Conservation (phyloP, 2,113 vertebrate genomes). For the Salvelinus namaycush region DNA sequence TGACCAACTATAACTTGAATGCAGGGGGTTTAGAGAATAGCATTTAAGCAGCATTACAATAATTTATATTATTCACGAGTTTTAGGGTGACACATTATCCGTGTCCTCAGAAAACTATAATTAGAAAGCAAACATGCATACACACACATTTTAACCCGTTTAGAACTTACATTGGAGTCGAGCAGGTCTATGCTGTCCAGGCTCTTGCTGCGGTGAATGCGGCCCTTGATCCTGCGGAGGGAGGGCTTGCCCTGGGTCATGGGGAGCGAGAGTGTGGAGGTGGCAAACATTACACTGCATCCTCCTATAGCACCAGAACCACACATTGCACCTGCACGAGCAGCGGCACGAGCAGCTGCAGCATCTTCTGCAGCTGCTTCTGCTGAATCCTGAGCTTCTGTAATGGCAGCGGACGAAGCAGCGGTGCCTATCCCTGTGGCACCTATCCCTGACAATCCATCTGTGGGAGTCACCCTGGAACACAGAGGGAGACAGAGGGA, state of each 20-base stretch:
- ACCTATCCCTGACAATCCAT: constrained; percentile 31
- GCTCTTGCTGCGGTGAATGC: constrained; percentile 95
- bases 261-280: constrained; percentile 75
- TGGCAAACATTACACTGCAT: constrained; percentile 72
- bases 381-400: no score
- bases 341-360: constrained; percentile 11
- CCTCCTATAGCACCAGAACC: constrained; percentile 75
- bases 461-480: constrained; percentile 86
- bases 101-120: no score
- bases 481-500: constrained; percentile 6
- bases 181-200: constrained; percentile 93
- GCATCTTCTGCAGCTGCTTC: no score
- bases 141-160: neutral
- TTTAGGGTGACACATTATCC: no score
- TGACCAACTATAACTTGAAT: no score
- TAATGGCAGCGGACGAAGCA: no score
- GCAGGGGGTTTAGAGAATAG: no score
- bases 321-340: constrained; percentile 56
- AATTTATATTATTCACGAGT: no score
- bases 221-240: constrained; percentile 92
- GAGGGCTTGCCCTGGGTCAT: constrained; percentile 93
- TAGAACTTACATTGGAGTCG: constrained; percentile 87
- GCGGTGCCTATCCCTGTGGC: no score
- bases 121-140: no score
- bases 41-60: no score